Base-by-base conservation (phyloP, 2,888 invertebrate genomes). In the Sinodicranocentrus sp. region DNA sequence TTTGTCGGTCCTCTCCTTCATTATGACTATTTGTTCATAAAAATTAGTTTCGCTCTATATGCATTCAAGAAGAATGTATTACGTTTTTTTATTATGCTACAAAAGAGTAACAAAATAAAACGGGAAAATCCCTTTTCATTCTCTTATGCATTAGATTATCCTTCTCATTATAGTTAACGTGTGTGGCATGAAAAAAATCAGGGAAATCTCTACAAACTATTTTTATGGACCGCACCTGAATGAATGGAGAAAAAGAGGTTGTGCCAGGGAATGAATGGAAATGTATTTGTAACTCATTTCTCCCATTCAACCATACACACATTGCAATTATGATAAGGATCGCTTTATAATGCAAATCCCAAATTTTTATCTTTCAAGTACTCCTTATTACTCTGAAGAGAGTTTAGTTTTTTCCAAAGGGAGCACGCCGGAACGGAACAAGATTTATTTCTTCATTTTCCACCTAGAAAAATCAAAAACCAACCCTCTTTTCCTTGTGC, bases 391-490 rank as follows among this genome's bases (percentile, higher is more conserved):
- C 71, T 71, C 54, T n/a, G 57, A 52, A 21, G 26, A 48, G 48
- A 39, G 59, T 1, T 43, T 65, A 17, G 19, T 23, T 13, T 54
- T 52, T 28, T 68, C 79, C 67, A 73, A 73, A 78, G 67, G 73
- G 68, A 73, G 78, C 43, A 61, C 61, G 48, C 68, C 63, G 72
- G 61, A 84, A 79, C 72, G 73, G 79, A 17, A 23, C 33, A 65
- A 85, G 85, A 85, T 85, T 85, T 85, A 85, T 85, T 85, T 85
- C 85, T 85, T 85, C 85, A 85, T 85, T 85, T 84, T 80, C 65
- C 63, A 71, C 73, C 5, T 48, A 13, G 8, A n/a, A n/a, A 5
- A 48, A 48, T 33, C 5, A 33, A n/a, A 33, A 10, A 48, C 15
- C 6, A 48, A 15, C 57, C 57, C 57, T 57, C 23, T 23, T 54